These are phyloP conservation scores for Drosophila kambysellisi DNA, from an alignment of 2,888 invertebrate species.

Conservation along the genomic window DNA sequence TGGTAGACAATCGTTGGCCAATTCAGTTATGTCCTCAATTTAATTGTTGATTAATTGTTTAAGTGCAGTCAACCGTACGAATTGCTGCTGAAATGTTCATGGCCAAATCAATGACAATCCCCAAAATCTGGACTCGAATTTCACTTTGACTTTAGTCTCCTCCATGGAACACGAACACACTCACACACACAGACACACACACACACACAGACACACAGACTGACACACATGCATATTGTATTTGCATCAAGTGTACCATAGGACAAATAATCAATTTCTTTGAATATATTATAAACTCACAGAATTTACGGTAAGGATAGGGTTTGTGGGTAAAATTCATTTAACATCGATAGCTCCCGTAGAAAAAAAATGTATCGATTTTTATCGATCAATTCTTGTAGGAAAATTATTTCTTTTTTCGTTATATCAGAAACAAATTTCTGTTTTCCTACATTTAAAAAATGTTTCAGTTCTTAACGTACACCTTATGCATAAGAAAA, in stretches of 20 bases:
- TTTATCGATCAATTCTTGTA: too few relatives aligned
- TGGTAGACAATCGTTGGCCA: background rate
- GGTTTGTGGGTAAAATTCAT: background rate
- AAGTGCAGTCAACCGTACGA: slow-evolving; percentile 49
- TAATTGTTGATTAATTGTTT: slow-evolving; percentile 54
- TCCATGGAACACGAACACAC: background rate
- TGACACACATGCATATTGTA: slow-evolving; percentile 36
- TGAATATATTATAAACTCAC: background rate
- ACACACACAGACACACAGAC: slow-evolving; percentile 10
- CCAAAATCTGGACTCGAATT: slow-evolving; percentile 58
- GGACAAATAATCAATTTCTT: background rate
- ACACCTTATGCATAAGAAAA: too few relatives aligned
- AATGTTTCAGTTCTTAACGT: background rate
- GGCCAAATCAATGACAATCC: slow-evolving; percentile 67
- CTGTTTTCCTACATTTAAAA: background rate
- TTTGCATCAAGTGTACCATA: slow-evolving; percentile 7
- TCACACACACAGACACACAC: background rate
- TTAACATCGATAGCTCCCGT: too few relatives aligned
- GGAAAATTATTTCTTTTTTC: too few relatives aligned
- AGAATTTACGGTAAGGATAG: background rate
- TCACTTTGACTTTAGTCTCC: slow-evolving; percentile 62
- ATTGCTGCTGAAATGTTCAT: slow-evolving; percentile 51
- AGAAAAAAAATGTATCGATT: too few relatives aligned
- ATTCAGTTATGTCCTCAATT: slow-evolving; percentile 6
- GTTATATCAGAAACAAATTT: too few relatives aligned